Conservation (phyloP, 2,888 invertebrate genomes). For the Cacoxenus indagator region DNA sequence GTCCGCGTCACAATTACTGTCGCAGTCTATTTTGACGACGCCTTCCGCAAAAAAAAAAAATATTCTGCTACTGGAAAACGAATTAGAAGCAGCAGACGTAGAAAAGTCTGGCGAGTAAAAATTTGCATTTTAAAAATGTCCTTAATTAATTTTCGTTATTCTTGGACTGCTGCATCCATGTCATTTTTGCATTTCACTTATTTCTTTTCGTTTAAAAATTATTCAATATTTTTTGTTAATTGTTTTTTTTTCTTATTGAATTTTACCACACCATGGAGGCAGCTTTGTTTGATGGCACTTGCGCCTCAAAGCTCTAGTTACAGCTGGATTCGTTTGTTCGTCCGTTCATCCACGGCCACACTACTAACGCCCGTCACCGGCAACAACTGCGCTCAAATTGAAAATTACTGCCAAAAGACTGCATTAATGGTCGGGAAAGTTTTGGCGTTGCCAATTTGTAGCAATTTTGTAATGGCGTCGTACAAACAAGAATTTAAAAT, state of each 20-base stretch:
- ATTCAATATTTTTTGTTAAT: not conserved
- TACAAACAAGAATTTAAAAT: no score
- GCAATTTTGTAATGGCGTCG: constrained; percentile 24
- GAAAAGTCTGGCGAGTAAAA: not conserved
- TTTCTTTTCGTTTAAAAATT: not conserved
- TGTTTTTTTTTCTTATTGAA: not conserved
- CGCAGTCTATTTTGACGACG: not conserved
- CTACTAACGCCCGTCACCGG: constrained; percentile 53
- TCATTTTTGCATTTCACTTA: not conserved
- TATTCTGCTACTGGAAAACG: not conserved
- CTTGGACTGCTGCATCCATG: not conserved
- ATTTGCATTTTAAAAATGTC: not conserved
- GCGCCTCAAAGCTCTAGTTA: not conserved
- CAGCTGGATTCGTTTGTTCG: not conserved
- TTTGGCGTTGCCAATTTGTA: constrained; percentile 31
- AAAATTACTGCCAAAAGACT: constrained; percentile 51
- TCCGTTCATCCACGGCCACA: not conserved
- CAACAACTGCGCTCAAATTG: constrained; percentile 59
- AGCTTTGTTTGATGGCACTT: not conserved
- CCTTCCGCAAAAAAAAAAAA: not conserved
- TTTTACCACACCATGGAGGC: not conserved
- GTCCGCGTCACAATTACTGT: not conserved
- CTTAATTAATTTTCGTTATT: not conserved
- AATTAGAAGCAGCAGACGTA: not conserved
- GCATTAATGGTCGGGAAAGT: constrained; percentile 25